These are phyloP conservation scores for Xanthorhoe spadicearia DNA, from an alignment of 2,888 invertebrate genomes.

Conservation along the genomic window DNA sequence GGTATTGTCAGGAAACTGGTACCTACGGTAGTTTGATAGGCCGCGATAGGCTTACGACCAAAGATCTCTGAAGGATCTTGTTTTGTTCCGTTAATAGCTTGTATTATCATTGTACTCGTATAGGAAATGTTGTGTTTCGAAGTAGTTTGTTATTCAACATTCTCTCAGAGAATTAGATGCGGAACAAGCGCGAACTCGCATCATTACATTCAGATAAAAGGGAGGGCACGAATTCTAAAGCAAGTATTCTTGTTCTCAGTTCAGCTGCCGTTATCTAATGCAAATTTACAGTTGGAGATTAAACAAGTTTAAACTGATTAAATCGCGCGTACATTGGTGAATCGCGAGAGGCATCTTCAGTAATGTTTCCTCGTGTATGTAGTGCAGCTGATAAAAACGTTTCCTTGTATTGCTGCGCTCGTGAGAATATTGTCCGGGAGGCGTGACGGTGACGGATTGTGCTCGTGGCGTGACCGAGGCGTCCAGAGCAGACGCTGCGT, in stretches of 20 bases:
- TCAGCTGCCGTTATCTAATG: slow-evolving; percentile 72
- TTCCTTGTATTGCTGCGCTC: slow-evolving; percentile 62
- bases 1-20: no score
- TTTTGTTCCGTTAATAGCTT: not conserved
- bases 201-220: slow-evolving; percentile 62
- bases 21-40: no score
- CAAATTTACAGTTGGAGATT: slow-evolving; percentile 75
- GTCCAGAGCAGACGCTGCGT: slow-evolving; percentile 33
- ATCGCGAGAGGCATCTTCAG: slow-evolving; percentile 59
- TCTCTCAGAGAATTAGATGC: slow-evolving; percentile 38
- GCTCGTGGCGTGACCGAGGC: slow-evolving; percentile 48
- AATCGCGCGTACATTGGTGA: slow-evolving; percentile 55
- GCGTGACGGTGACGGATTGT: slow-evolving; percentile 71
- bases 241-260: slow-evolving; percentile 67
- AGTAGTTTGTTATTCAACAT: slow-evolving; percentile 15
- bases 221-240: slow-evolving; percentile 70
- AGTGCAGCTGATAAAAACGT: slow-evolving; percentile 62
- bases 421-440: slow-evolving; percentile 66
- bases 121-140: not conserved
- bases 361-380: slow-evolving; percentile 70
- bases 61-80: not conserved
- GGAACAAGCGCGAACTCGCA: slow-evolving; percentile 57
- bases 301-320: slow-evolving; percentile 56
- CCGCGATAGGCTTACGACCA: no score
- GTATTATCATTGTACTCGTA: not conserved